Percentiles rank a stretch among this genome's conserved stretches.
Conservation (phyloP, 2,888 invertebrate species). For the Ichneumon xanthorius region DNA sequence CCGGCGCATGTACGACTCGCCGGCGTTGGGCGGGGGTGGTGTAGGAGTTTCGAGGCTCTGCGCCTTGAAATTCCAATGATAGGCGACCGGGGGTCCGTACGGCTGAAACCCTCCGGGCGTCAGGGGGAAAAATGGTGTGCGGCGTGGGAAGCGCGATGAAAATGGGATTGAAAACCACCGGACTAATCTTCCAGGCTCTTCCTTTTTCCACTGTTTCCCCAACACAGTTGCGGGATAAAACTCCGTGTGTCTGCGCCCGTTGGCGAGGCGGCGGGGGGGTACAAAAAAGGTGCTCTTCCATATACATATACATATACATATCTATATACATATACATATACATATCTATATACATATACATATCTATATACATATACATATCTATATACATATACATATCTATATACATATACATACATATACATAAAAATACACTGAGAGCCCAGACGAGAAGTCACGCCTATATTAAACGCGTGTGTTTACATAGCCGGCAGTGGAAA, state of each 20-base stretch:
- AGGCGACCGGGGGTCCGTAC: slow-evolving; percentile 31
- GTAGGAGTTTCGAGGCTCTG: background rate
- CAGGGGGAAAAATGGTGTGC: slow-evolving; percentile 51
- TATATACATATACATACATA: no score
- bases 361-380: slow-evolving; percentile 16
- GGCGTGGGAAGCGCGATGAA: slow-evolving; percentile 79
- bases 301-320: slow-evolving; percentile 16
- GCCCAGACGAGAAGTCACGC: slow-evolving; percentile 36
- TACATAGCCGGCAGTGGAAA: slow-evolving; percentile 37
- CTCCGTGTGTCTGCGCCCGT: slow-evolving; percentile 1
- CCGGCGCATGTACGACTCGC: slow-evolving; percentile 30
- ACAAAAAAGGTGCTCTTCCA: slow-evolving; percentile 11
- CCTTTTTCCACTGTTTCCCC: slow-evolving; percentile 48
- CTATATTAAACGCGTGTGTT: slow-evolving; percentile 59
- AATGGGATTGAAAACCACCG: slow-evolving; percentile 84
- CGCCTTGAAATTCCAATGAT: slow-evolving; percentile 50
- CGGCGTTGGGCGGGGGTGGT: background rate
- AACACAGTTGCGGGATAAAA: slow-evolving; percentile 22
- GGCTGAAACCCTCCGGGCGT: slow-evolving; percentile 20
- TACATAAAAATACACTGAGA: slow-evolving; percentile 6
- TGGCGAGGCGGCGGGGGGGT: no score
- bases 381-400: no score
- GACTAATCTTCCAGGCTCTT: slow-evolving; percentile 79
- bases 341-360: slow-evolving; percentile 8
- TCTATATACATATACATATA: no score